phyloP scores from a whole-genome alignment of 2,888 invertebrate genomes.

The Ormyrus thymus region DNA sequence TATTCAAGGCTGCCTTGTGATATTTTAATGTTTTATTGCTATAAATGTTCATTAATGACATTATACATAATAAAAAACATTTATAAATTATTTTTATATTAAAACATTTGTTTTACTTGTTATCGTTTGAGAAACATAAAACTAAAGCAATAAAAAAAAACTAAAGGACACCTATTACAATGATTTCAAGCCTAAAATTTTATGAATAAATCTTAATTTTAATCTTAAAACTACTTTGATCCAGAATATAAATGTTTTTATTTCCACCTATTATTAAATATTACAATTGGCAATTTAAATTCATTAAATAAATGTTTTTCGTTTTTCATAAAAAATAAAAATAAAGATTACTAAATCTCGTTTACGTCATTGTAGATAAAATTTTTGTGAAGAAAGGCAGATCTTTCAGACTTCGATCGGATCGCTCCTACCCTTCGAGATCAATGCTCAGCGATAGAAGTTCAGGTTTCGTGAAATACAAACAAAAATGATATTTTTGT shows the following conservation, averaged over 20 bases:
- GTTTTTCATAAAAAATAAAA: neutral
- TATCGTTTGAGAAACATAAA: too few relatives aligned
- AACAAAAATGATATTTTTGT: slow-evolving; percentile 7
- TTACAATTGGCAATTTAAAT: neutral
- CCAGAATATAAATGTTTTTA: too few relatives aligned
- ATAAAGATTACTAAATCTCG: neutral
- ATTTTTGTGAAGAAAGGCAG: slow-evolving; percentile 54
- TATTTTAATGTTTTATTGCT: neutral
- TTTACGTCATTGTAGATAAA: slow-evolving; percentile 50
- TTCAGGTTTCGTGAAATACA: slow-evolving; percentile 50
- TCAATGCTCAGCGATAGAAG: slow-evolving; percentile 50
- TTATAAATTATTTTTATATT: too few relatives aligned
- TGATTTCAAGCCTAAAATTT: too few relatives aligned
- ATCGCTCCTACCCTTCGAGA: slow-evolving; percentile 44
- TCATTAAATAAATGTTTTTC: neutral
- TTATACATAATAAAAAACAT: neutral
- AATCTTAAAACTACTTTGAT: too few relatives aligned
- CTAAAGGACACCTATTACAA: too few relatives aligned
- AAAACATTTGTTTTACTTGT: too few relatives aligned
- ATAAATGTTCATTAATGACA: neutral
- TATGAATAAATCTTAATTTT: too few relatives aligned
- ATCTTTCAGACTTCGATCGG: slow-evolving; percentile 53
- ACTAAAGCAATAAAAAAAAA: too few relatives aligned
- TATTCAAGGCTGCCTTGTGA: neutral
- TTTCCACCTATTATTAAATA: neutral